These are phyloP conservation scores for Mechanitis mazaeus DNA, from an alignment of 2,888 invertebrate genomes.

Conservation along the genomic window DNA sequence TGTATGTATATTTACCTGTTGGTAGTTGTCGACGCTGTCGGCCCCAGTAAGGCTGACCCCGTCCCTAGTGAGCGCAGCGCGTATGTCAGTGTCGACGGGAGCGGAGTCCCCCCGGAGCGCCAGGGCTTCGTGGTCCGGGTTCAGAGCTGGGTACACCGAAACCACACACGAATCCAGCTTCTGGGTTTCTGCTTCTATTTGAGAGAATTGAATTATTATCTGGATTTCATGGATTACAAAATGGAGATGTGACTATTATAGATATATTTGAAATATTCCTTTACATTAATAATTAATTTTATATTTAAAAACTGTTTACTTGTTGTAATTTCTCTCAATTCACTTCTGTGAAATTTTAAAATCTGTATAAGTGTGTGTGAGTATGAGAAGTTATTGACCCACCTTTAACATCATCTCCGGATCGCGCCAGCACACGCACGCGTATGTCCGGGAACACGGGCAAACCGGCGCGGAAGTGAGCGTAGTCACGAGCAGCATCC, in stretches of 20 bases:
- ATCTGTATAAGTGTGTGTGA: too few relatives aligned
- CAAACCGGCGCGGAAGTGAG: slow-evolving; percentile 90
- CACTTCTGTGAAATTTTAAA: too few relatives aligned
- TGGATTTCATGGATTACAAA: too few relatives aligned
- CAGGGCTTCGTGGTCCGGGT: slow-evolving; percentile 96
- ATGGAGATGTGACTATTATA: too few relatives aligned
- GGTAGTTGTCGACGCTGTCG: slow-evolving; percentile 86
- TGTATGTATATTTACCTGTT: slow-evolving; percentile 71
- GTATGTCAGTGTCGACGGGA: slow-evolving; percentile 83
- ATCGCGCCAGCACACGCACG: slow-evolving; percentile 78
- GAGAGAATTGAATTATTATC: too few relatives aligned
- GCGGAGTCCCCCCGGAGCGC: slow-evolving; percentile 82
- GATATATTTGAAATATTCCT: too few relatives aligned
- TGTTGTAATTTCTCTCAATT: too few relatives aligned
- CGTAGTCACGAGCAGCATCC: slow-evolving; percentile 89
- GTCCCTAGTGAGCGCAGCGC: slow-evolving; percentile 92
- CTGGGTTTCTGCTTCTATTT: slow-evolving; percentile 58
- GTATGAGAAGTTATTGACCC: background rate
- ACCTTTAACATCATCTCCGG: slow-evolving; percentile 34
- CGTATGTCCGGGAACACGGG: slow-evolving; percentile 91
- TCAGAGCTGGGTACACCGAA: slow-evolving; percentile 94
- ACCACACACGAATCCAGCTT: slow-evolving; percentile 95
- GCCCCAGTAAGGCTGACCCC: slow-evolving; percentile 89
- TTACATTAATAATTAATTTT: background rate
- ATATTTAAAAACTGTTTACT: background rate